Evolutionary conservation across 2,797 vertebrate species (phyloP), one percentile per base, ranked within the genome.

Genomic region (Gymnoscopelus braueri): DNA sequence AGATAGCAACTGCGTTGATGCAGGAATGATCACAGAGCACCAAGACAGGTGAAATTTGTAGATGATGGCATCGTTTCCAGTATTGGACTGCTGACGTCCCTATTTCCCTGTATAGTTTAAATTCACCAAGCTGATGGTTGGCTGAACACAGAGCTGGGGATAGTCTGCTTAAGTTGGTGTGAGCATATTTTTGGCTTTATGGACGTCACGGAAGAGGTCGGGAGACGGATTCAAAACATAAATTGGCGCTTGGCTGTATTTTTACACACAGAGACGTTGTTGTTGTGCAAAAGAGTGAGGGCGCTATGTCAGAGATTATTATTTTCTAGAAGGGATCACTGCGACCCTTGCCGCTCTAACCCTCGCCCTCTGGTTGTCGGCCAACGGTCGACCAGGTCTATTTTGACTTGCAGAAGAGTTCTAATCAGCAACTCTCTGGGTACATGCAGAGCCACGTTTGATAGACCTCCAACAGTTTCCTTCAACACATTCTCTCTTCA

Each of bases 401-500:
- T 60, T 23, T 57, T 44, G 23, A 8, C 39, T 72, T 57, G 50
- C 67, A 73, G 75, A 35, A 35, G 61, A 71, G 57, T 64, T 79
- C 55, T 72, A 77, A 69, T 72, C 76, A 80, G 64, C 1, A 0
- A 7, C 49, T 71, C 67, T 73, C 19, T 0, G 56, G 32, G 63
- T 61, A 10, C 39, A 55, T 58, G 59, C 54, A 63, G 61, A 1
- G 5, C 44, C 56, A 65, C 63, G 60, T 72, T 58, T 67, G 61
- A 50, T 60, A 68, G 63, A 67, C 71, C 62, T 71, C 78, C 69
- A 84, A 71, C 82, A 60, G 75, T 62, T 26, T 73, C 78, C 79
- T 80, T 88, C 78, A 82, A 77, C 81, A 76, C 66, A n/a, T 70
- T 77, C 81, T 78, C 58, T 81, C 75, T 63, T 75, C 56, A 26